Percentiles rank a stretch among this genome's conserved stretches.
Conservation (phyloP, 2,888 invertebrate genomes). For the Opisthograptis luteolata region DNA sequence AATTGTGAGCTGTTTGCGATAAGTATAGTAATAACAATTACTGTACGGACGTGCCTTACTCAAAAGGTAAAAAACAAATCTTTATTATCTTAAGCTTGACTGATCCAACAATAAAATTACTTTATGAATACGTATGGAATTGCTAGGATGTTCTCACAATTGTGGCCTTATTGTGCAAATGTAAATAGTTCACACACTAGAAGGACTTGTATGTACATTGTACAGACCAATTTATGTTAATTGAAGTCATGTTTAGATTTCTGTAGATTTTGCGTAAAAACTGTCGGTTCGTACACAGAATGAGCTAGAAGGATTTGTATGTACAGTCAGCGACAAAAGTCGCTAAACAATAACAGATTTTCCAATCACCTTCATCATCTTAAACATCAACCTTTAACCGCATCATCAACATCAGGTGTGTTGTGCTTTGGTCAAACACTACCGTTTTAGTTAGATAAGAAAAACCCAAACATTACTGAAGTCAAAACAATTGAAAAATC, state of each 20-base stretch:
- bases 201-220: background rate
- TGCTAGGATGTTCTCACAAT: slow-evolving; percentile 19
- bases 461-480: too few species aligned
- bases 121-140: slow-evolving; percentile 12
- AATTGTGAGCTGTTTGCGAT: too few species aligned
- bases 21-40: background rate
- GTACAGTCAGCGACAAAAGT: too few species aligned
- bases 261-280: too few species aligned
- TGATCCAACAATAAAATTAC: slow-evolving; percentile 28
- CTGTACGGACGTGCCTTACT: background rate
- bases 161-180: slow-evolving; percentile 13
- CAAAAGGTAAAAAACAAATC: background rate
- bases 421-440: too few species aligned
- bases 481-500: too few species aligned
- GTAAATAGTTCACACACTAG: background rate
- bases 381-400: too few species aligned
- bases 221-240: slow-evolving; percentile 7
- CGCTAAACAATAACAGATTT: too few species aligned
- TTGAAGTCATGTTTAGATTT: background rate
- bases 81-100: slow-evolving; percentile 26
- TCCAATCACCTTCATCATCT: too few species aligned
- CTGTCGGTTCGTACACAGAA: too few species aligned
- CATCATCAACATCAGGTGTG: too few species aligned
- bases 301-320: background rate
- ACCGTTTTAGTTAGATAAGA: too few species aligned